Conservation (phyloP, 2,888 invertebrate species). For the Trichacis sp. region DNA sequence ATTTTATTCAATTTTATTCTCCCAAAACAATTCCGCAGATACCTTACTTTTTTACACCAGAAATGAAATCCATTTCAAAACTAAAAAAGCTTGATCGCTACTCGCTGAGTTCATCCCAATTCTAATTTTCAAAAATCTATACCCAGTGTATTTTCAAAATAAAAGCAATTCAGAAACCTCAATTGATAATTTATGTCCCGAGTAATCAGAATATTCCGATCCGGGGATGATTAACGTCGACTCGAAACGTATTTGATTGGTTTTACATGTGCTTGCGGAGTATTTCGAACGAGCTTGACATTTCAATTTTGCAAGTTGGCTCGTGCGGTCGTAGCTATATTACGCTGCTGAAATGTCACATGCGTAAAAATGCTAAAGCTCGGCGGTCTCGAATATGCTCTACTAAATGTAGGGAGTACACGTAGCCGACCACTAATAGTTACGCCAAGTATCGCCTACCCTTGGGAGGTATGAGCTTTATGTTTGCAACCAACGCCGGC, state of each 20-base stretch:
- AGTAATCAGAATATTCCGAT: constrained; percentile 18
- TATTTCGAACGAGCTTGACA: constrained; percentile 50
- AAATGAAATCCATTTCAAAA: too few species aligned
- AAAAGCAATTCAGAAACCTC: too few species aligned
- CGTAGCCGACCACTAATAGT: constrained; percentile 11
- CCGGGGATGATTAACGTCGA: constrained; percentile 33
- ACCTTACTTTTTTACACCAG: too few species aligned
- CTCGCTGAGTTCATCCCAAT: too few species aligned
- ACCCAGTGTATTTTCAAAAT: too few species aligned
- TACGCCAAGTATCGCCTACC: background rate
- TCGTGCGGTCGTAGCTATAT: constrained; percentile 20
- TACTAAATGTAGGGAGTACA: constrained; percentile 15
- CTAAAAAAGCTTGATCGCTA: too few species aligned
- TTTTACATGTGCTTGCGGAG: constrained; percentile 21
- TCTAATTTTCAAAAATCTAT: too few species aligned
- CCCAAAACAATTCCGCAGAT: too few species aligned
- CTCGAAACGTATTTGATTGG: constrained; percentile 32
- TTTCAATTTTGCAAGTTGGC: constrained; percentile 48
- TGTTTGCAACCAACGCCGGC: background rate
- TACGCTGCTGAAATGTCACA: constrained; percentile 40
- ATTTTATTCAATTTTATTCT: too few species aligned
- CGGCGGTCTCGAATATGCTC: constrained; percentile 1
- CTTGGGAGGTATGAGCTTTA: background rate
- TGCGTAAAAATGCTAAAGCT: constrained; percentile 42
- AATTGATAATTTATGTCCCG: background rate